phyloP scores from a whole-genome alignment of 2,888 invertebrate species.

The Sabellastarte sp. region DNA sequence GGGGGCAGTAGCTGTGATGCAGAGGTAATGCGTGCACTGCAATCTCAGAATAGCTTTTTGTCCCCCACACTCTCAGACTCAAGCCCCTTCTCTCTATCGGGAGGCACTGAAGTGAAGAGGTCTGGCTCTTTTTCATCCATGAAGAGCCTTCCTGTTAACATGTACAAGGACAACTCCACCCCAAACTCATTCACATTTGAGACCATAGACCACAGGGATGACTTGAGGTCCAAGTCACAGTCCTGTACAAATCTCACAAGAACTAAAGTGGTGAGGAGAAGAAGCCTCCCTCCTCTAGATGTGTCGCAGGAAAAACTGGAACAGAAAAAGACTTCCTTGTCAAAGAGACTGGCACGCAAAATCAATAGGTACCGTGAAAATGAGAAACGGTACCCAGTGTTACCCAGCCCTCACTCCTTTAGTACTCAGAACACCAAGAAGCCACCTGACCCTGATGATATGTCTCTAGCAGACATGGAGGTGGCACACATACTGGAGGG shows the following conservation, averaged over 20 bases:
- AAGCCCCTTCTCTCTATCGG: background rate
- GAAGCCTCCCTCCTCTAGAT: constrained; percentile 1
- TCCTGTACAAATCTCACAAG: background rate
- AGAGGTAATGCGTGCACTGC: background rate
- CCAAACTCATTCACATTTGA: background rate
- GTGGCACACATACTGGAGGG: constrained; percentile 2
- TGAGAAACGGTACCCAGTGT: background rate
- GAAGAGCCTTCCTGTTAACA: background rate
- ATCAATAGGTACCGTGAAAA: background rate
- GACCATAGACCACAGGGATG: background rate
- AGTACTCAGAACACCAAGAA: background rate
- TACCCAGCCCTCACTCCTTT: background rate
- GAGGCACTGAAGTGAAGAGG: background rate
- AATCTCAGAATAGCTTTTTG: background rate
- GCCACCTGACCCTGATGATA: background rate
- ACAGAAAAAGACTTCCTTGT: constrained; percentile 1
- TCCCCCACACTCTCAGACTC: background rate
- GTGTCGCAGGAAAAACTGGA: constrained; percentile 1
- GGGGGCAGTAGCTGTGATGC: background rate
- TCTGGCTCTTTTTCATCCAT: background rate
- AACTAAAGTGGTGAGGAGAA: background rate
- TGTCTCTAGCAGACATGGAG: background rate
- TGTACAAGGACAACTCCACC: background rate
- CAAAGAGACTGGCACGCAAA: background rate
- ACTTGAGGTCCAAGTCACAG: background rate